Evolutionary conservation across 2,113 vertebrate species (phyloP).

Genomic region (Ceyx cyanopectus): DNA sequence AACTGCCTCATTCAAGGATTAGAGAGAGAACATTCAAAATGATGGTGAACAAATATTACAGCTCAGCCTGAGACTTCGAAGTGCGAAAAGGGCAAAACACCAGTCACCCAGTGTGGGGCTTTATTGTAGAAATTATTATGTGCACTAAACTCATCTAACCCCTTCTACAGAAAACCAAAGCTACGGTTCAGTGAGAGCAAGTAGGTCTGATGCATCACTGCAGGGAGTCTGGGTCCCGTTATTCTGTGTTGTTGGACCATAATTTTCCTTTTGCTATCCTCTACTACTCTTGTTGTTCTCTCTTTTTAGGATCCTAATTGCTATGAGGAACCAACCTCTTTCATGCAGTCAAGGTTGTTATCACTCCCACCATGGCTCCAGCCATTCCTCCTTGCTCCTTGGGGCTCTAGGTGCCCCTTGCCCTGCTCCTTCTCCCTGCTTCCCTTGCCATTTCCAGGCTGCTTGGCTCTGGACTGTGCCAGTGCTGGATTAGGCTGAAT

Average conservation of each 20-base stretch:
- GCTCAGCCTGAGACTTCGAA: background rate
- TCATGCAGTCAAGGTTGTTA: background rate
- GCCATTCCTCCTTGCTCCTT: background rate
- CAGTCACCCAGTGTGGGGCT: background rate
- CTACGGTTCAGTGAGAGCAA: background rate
- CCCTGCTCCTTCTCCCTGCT: background rate
- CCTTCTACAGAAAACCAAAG: background rate
- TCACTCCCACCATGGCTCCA: background rate
- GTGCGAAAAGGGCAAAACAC: background rate
- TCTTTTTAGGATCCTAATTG: background rate
- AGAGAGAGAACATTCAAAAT: background rate
- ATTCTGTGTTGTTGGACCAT: background rate
- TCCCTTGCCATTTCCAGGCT: background rate
- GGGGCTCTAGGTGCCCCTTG: background rate
- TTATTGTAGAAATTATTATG: background rate
- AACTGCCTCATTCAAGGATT: background rate
- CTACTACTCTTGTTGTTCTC: background rate
- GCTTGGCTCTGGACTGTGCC: background rate
- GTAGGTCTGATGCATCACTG: background rate
- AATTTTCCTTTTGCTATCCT: background rate
- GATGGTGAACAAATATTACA: background rate
- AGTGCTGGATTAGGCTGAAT: slow-evolving; percentile 8
- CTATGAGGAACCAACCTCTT: background rate
- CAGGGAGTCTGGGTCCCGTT: background rate
- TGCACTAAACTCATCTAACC: background rate